Base-by-base conservation (phyloP, 2,797 vertebrate species). In the Sebastes hubbsi region DNA sequence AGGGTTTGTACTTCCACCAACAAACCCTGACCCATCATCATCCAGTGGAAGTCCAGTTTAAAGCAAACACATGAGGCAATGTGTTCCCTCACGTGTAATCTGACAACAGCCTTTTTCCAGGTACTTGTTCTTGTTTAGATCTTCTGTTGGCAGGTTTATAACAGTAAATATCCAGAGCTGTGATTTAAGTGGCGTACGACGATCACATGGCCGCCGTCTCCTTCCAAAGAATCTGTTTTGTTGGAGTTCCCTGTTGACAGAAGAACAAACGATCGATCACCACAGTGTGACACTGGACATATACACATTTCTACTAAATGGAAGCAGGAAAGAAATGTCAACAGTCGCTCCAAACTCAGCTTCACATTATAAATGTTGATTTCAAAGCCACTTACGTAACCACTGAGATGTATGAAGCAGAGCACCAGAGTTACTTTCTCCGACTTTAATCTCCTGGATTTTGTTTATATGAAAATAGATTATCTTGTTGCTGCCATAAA, bases 51-150 rank as follows among this genome's bases (percentile, higher is more conserved):
- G 2, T 56, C 20, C 12, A 75, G 36, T 70, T 77, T 58, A 86
- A 79, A 81, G 56, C 59, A 85, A 85, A 87, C 84, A 89, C 55
- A 84, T 77, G 63, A 88, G 67, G 77, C 30, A 56, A 63, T 36
- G 3, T 75, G 62, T 73, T 75, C 62, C 75, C 59, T 82, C 34
- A 77, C 52, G 72, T 81, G 25, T 10, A 2, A 52, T 72, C 49
- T 32, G 55, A 67, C 16, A 75, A 70, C n/a, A 54, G 25, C 38
- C 11, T 69, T 63, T 74, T 85, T 85, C 70, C 71, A 76, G 64
- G 63, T 85, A 89, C 3, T n/a, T 65, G 14, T 32, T 71, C 59
- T 77, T 75, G 46, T 80, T 83, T 72, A 22, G 22, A 75, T 81
- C 13, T 55, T 73, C 55, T 52, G 18, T 75, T 72, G 66, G 29